Percentiles rank a stretch among this genome's conserved stretches.
These are phyloP conservation scores for Lacerta agilis DNA, from an alignment of 2,797 vertebrate genomes.

Conservation along the genomic window DNA sequence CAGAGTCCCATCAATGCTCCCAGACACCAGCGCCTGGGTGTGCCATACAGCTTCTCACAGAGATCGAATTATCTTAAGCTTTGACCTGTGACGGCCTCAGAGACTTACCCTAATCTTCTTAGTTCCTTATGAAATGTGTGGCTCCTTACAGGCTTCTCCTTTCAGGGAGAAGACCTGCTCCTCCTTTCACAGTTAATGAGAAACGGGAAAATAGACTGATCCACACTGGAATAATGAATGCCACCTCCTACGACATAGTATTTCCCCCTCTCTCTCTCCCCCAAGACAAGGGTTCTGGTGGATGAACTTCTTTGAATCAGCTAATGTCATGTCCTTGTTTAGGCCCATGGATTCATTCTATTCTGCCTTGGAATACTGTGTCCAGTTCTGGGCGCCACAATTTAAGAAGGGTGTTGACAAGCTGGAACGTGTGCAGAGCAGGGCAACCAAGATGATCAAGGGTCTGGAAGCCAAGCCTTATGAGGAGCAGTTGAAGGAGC, in stretches of 20 bases:
- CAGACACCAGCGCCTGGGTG: rapidly evolving
- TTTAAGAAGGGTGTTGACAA: too few relatives aligned
- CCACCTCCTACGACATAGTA: slow-evolving; percentile 52
- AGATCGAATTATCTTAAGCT: slow-evolving; percentile 70
- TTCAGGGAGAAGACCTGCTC: slow-evolving; percentile 4
- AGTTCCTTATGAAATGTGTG: slow-evolving; percentile 62
- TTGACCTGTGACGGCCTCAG: slow-evolving; percentile 68
- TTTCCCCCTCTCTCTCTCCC: slow-evolving; percentile 60
- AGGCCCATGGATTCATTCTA: not conserved
- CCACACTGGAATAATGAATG: slow-evolving; percentile 60
- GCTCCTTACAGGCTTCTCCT: slow-evolving; percentile 62
- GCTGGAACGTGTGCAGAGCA: too few relatives aligned
- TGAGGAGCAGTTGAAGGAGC: too few relatives aligned
- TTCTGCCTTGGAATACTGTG: too few relatives aligned
- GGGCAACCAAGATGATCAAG: too few relatives aligned
- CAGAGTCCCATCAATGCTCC: not conserved
- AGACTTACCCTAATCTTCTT: slow-evolving; percentile 68
- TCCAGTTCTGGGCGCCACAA: too few relatives aligned
- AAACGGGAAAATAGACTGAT: slow-evolving; percentile 52
- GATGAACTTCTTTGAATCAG: not conserved
- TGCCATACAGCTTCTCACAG: slow-evolving; percentile 62
- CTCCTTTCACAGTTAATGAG: slow-evolving; percentile 28
- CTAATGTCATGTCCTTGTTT: not conserved
- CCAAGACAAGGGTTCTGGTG: slow-evolving; percentile 54
- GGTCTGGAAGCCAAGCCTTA: too few relatives aligned